Evolutionary conservation across 1,140 invertebrate genomes (phyloP).

Genomic region (Panagrolaimus sp.): DNA sequence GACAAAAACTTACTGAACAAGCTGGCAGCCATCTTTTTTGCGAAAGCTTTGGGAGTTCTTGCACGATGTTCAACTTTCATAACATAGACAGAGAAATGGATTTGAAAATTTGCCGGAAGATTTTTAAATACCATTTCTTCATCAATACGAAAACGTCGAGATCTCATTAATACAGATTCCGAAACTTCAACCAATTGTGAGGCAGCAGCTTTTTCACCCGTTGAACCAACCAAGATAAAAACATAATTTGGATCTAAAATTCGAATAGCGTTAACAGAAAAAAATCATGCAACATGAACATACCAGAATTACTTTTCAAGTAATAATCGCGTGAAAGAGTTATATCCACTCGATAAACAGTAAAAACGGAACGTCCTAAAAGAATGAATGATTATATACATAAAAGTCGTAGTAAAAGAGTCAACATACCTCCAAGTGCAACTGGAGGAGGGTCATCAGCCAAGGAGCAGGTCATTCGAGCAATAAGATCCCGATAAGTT

Average conservation of each 20-base stretch:
- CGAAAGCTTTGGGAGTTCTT: background rate
- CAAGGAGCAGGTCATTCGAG: background rate
- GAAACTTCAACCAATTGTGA: background rate
- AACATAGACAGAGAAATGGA: background rate
- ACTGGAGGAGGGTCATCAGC: background rate
- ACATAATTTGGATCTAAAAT: conserved; percentile 4
- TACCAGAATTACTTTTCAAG: background rate
- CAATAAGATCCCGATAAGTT: background rate
- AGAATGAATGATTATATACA: too few relatives aligned
- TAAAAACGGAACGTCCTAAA: background rate
- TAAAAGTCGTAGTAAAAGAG: too few relatives aligned
- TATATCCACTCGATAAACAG: background rate
- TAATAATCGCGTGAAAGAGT: background rate
- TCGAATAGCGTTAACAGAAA: background rate
- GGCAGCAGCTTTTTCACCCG: background rate
- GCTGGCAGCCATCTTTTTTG: background rate
- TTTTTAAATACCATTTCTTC: background rate
- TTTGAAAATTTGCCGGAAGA: background rate
- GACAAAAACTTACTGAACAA: too few relatives aligned
- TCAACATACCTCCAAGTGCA: too few relatives aligned
- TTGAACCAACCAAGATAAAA: conserved; percentile 5
- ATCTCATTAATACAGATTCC: background rate
- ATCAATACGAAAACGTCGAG: background rate
- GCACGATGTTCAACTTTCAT: background rate
- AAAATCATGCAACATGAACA: background rate